Percentiles rank a stretch among this genome's conserved stretches.
These are phyloP conservation scores for Hirundo rustica DNA, from an alignment of 2,797 vertebrate species.

Conservation along the genomic window DNA sequence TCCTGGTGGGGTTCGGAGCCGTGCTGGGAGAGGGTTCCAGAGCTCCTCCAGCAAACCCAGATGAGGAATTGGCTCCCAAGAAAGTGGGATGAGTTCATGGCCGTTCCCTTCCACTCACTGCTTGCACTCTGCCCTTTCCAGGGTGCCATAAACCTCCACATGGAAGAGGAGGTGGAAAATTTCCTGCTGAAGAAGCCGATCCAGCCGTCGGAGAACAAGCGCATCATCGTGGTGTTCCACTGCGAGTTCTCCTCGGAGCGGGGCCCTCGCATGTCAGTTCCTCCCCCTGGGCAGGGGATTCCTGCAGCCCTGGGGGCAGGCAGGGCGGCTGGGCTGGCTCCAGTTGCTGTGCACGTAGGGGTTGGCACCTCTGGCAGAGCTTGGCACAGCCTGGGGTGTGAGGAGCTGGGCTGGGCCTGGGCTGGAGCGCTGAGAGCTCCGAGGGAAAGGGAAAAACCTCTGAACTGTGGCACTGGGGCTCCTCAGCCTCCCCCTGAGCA, in stretches of 20 bases:
- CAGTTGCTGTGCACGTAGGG: fast-evolving
- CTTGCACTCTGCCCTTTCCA: slow-evolving; percentile 5
- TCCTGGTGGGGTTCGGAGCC: background rate
- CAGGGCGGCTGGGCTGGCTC: background rate
- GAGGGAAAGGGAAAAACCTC: background rate
- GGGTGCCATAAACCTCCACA: slow-evolving; percentile 92
- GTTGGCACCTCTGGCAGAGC: background rate
- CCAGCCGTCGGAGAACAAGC: slow-evolving; percentile 77
- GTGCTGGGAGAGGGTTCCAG: background rate
- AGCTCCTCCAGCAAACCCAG: background rate
- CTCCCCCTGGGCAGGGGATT: fast-evolving
- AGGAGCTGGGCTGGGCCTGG: fast-evolving
- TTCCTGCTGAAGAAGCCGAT: slow-evolving; percentile 84
- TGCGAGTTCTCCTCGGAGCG: slow-evolving; percentile 97
- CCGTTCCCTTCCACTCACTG: fast-evolving
- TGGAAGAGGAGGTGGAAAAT: slow-evolving; percentile 90
- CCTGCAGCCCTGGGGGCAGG: fast-evolving
- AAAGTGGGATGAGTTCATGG: fast-evolving
- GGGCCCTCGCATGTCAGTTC: slow-evolving; percentile 88
- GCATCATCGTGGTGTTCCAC: slow-evolving; percentile 91
- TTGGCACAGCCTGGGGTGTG: fast-evolving
- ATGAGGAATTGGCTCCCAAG: fast-evolving
- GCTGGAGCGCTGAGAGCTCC: fast-evolving
- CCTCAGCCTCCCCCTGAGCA: background rate
- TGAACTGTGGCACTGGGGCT: background rate